Percentiles rank a stretch among this genome's conserved stretches.
Evolutionary conservation across 2,113 vertebrate genomes (phyloP).

Genomic region (Apus apus): DNA sequence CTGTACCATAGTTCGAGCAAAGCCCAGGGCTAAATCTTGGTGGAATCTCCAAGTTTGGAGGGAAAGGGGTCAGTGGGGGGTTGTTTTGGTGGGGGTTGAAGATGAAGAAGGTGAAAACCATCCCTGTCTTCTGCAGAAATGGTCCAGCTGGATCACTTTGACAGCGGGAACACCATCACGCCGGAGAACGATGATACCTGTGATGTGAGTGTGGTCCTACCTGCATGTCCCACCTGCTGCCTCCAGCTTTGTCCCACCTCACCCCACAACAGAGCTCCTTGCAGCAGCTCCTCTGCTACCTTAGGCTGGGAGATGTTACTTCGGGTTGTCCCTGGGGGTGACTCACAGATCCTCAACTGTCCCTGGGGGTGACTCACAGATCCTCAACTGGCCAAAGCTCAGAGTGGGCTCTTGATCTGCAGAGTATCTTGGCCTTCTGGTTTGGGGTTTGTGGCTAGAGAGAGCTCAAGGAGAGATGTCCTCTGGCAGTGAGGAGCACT

Average conservation of each 20-base stretch:
- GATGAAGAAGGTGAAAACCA: background rate
- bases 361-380: background rate
- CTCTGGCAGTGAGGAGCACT: background rate
- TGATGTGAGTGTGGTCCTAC: slow-evolving; percentile 75
- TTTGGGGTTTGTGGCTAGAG: background rate
- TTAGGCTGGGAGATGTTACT: background rate
- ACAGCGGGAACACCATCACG: slow-evolving; percentile 73
- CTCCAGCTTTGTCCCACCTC: background rate
- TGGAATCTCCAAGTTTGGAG: accelerated
- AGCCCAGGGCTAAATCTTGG: background rate
- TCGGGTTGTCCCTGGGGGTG: background rate
- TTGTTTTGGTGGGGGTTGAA: background rate
- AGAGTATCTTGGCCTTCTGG: background rate
- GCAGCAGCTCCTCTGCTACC: background rate
- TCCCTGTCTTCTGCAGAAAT: slow-evolving; percentile 80
- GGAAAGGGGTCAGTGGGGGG: background rate
- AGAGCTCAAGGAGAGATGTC: background rate
- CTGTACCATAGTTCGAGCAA: background rate
- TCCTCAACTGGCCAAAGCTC: background rate
- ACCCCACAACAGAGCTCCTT: background rate
- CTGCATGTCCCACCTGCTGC: background rate
- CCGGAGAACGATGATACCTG: slow-evolving; percentile 74
- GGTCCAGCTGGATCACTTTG: slow-evolving; percentile 87
- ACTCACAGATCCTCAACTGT: background rate
- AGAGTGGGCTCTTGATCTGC: background rate